Evolutionary conservation across 2,113 vertebrate species (phyloP).

Genomic region (Ophiodon elongatus): DNA sequence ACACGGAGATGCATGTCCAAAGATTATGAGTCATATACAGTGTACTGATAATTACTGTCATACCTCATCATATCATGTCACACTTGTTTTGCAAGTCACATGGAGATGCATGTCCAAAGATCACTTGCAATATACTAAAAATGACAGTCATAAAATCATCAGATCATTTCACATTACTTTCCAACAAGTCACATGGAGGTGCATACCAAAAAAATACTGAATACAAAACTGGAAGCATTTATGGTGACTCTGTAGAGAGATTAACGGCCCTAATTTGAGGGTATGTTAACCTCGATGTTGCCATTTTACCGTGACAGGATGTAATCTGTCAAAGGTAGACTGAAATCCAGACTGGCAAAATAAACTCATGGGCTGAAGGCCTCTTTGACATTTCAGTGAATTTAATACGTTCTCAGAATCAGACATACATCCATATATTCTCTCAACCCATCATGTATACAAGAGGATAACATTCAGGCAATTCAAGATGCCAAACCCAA

Average conservation of each 20-base stretch:
- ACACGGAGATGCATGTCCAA: not conserved
- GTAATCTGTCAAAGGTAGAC: not conserved
- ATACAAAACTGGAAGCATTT: not conserved
- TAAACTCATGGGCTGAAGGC: not conserved
- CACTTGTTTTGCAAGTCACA: constrained; percentile 33
- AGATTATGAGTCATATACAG: not conserved
- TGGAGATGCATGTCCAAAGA: constrained; percentile 56
- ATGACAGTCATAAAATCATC: constrained; percentile 33
- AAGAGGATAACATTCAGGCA: not conserved
- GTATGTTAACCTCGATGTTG: not conserved
- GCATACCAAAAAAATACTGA: not conserved
- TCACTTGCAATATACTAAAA: constrained; percentile 34
- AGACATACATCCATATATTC: not conserved
- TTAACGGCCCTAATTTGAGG: not conserved
- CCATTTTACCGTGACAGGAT: not conserved
- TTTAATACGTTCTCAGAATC: not conserved
- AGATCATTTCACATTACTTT: constrained; percentile 2
- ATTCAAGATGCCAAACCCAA: not conserved
- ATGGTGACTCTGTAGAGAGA: not conserved
- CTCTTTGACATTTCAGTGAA: not conserved
- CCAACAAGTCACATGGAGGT: constrained; percentile 40
- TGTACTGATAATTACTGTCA: not conserved
- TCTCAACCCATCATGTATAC: not conserved
- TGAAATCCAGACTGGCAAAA: not conserved
- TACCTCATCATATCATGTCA: constrained; percentile 1